Evolutionary conservation across 2,113 vertebrate genomes (phyloP), one percentile per base, ranked within the genome.

Genomic region (Tenrec ecaudatus): DNA sequence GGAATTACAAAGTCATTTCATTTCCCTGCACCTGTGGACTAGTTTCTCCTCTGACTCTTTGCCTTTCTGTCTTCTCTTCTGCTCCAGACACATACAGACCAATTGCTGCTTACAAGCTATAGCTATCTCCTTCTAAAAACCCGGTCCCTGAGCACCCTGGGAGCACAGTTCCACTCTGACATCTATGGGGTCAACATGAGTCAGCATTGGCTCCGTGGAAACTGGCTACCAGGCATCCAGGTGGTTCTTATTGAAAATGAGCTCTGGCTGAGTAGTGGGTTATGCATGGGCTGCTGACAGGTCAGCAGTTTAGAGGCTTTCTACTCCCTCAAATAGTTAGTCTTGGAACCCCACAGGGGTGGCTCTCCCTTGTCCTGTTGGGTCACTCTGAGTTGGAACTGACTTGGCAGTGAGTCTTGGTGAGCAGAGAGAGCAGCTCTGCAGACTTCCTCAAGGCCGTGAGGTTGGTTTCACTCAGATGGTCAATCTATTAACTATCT

Each of bases 381-480:
- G 71, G 33, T 73, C 20, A 36, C 20, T 33, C 17, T 36, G 33
- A 73, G 71, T 36, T 10, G 20, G 33, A 10, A 73, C 7, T 36
- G 33, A 22, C 33, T 73, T 19, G 17, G 71, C 5, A 36, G 9
- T 83, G 79, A 64, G 60, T 94, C 31, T 66, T 27, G 60, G 58
- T 10, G 58, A 17, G 64, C 29, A 10, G 64, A 66, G 40, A 73
- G 85, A 82, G 62, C 60, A 73, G 58, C 20, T 75, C n/a, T 82
- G 25, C 20, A 19, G 4, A 4, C 43, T 15, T 47, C 40, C 27
- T 88, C n/a, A 89, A 86, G 77, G 57, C 78, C 88, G 36, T 91
- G 27, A 62, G 78, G 3, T 5, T 83, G 68, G 75, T 90, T 90
- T 94, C 31, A 85, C 82, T 43, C 88, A n/a, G 7, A 40, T 43